Percentiles rank a stretch among this genome's conserved stretches.
phyloP scores from a whole-genome alignment of 2,113 vertebrate species.

The Chloebia gouldiae region DNA sequence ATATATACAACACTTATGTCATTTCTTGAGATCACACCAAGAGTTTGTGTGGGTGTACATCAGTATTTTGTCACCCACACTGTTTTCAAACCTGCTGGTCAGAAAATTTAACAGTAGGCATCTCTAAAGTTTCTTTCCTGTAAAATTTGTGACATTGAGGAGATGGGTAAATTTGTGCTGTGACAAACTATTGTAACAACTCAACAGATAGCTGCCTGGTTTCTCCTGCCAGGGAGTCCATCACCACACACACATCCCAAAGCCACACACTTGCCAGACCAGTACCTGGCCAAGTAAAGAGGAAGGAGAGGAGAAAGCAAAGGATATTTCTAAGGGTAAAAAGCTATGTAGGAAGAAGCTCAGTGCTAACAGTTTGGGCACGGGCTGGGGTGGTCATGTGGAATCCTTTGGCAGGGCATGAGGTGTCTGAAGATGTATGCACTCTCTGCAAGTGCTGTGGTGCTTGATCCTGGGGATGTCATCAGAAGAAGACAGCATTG shows the following conservation, averaged over 20 bases:
- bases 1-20: background rate
- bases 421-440: background rate
- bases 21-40: constrained; percentile 1
- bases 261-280: background rate
- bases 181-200: background rate
- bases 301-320: background rate
- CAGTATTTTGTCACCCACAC: constrained; percentile 25
- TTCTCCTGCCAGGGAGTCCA: background rate
- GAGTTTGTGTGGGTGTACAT: constrained; percentile 20
- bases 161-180: background rate
- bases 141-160: background rate
- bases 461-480: background rate
- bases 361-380: background rate
- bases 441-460: background rate
- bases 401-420: background rate
- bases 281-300: background rate
- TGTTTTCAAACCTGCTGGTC: constrained; percentile 18
- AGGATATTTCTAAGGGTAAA: background rate
- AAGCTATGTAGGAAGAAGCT: background rate
- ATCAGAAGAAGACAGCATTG: background rate
- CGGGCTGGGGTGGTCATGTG: accelerated
- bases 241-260: background rate
- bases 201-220: background rate
- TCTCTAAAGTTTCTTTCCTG: background rate
- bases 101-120: constrained; percentile 2